Evolutionary conservation across 2,797 vertebrate species (phyloP).

Genomic region (Crocidura indochinensis): DNA sequence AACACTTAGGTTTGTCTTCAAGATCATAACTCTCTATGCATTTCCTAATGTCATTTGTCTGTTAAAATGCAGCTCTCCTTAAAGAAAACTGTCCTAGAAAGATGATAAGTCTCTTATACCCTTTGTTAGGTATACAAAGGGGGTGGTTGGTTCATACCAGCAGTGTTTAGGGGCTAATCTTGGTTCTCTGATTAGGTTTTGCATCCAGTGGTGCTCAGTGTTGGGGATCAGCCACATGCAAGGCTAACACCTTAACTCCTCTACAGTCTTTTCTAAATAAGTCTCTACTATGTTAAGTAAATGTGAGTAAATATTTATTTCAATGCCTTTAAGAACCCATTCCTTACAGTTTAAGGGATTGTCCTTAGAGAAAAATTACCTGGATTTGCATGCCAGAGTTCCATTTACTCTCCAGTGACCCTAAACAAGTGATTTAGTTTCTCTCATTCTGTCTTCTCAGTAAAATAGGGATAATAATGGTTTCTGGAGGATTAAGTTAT

Average conservation of each 20-base stretch:
- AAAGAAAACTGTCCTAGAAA: too few relatives aligned
- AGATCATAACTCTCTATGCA: neutral
- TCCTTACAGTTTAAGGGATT: neutral
- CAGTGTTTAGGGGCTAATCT: too few relatives aligned
- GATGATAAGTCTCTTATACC: too few relatives aligned
- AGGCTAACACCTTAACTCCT: too few relatives aligned
- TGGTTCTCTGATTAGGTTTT: too few relatives aligned
- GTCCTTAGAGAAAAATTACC: neutral
- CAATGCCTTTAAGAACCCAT: constrained; percentile 31
- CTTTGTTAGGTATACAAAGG: too few relatives aligned
- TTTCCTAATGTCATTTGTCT: constrained; percentile 37
- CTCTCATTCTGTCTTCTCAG: constrained; percentile 15
- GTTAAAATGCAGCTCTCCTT: too few relatives aligned
- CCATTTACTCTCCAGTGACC: neutral
- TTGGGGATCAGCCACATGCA: too few relatives aligned
- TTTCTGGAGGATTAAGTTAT: constrained; percentile 23
- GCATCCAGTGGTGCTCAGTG: too few relatives aligned
- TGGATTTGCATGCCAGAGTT: neutral
- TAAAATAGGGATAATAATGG: constrained; percentile 14
- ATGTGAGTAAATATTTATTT: constrained; percentile 59
- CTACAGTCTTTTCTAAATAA: neutral
- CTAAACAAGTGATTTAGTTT: neutral
- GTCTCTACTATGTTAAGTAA: neutral
- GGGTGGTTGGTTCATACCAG: too few relatives aligned
- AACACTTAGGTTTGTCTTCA: constrained; percentile 40